Conservation (phyloP, 1,140 invertebrate species). For the Diprion similis region DNA sequence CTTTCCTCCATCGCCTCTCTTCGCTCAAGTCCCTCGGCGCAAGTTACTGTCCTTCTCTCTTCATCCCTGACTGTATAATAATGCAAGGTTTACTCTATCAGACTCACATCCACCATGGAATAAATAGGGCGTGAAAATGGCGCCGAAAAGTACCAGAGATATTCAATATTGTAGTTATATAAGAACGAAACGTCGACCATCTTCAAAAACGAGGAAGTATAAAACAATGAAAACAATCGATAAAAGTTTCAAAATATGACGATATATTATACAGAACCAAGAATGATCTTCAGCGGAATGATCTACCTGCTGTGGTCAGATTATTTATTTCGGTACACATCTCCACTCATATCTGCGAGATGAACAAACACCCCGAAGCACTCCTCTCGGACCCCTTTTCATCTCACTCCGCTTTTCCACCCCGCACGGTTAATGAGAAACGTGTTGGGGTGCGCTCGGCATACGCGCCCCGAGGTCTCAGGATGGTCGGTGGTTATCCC, state of each 20-base stretch:
- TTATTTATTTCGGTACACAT: no score
- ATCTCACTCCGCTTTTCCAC: neutral
- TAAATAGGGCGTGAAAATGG: neutral
- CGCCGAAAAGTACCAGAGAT: neutral
- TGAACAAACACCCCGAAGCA: neutral
- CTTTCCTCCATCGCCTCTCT: neutral
- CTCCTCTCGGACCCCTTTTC: conserved; percentile 2
- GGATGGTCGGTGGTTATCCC: neutral
- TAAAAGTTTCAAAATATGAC: no score
- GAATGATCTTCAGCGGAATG: no score
- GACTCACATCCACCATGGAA: neutral
- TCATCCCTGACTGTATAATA: neutral
- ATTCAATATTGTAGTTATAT: neutral
- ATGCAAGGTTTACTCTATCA: neutral
- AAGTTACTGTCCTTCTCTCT: neutral
- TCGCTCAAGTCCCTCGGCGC: neutral
- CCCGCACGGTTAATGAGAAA: conserved; percentile 9
- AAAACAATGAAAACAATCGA: no score
- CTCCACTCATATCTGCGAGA: neutral
- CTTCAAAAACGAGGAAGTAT: no score
- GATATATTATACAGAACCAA: no score
- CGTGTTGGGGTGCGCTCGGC: conserved; percentile 10
- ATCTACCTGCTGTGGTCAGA: no score
- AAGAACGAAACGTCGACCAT: neutral
- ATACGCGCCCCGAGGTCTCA: conserved; percentile 6